Evolutionary conservation across 2,113 vertebrate genomes (phyloP).

Genomic region (Cebus imitator): DNA sequence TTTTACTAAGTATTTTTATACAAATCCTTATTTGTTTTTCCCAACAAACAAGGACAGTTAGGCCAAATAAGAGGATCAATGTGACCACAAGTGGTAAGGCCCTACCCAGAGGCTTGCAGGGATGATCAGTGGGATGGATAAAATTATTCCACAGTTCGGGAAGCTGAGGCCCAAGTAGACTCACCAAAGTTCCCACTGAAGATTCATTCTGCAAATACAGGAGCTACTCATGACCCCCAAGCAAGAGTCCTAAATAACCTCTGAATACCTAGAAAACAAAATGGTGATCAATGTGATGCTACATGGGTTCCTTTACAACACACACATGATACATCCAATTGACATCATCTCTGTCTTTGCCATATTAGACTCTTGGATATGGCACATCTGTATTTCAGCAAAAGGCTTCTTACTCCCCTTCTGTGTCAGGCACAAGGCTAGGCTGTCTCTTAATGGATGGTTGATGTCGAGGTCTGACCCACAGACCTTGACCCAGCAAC

Average conservation of each 20-base stretch:
- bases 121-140: not conserved
- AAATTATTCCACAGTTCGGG: not conserved
- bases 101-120: not conserved
- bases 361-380: not conserved
- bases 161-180: not conserved
- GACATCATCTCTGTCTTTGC: not conserved
- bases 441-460: not conserved
- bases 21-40: slow-evolving; percentile 1
- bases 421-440: not conserved
- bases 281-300: not conserved
- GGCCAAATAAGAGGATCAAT: not conserved
- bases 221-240: not conserved
- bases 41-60: not conserved
- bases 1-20: slow-evolving; percentile 19
- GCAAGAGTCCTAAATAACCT: not conserved
- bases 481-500: too few relatives aligned
- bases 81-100: not conserved
- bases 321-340: not conserved
- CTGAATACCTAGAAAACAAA: not conserved
- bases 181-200: not conserved
- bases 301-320: not conserved
- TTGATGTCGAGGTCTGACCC: too few relatives aligned
- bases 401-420: not conserved
- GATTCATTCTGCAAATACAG: not conserved
- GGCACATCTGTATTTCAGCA: not conserved